Conservation (phyloP, 2,888 invertebrate genomes). For the Pammene fasciana region DNA sequence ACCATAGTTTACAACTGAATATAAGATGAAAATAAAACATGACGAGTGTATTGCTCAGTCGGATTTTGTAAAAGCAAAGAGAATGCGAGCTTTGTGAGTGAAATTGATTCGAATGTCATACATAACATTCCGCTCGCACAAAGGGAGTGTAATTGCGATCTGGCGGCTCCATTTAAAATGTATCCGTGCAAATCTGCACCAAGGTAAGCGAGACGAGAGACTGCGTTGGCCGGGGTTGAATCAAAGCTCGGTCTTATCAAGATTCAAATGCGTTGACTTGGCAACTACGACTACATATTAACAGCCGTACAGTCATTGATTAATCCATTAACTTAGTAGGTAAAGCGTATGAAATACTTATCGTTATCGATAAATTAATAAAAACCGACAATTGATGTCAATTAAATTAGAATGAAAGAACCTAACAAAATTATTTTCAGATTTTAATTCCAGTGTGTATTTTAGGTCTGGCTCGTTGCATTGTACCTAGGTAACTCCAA, state of each 20-base stretch:
- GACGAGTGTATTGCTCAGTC: conserved; percentile 65
- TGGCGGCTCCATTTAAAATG: conserved; percentile 79
- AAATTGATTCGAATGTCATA: conserved; percentile 81
- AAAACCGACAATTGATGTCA: neutral
- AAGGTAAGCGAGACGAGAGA: conserved; percentile 53
- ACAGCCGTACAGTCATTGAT: neutral
- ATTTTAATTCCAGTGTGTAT: conserved; percentile 25
- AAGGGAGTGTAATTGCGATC: conserved; percentile 81
- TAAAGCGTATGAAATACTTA: neutral
- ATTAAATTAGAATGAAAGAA: neutral
- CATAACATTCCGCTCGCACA: conserved; percentile 76
- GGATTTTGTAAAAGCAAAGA: conserved; percentile 75
- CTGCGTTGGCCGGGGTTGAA: conserved; percentile 44
- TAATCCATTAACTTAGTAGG: neutral
- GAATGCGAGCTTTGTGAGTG: conserved; percentile 75
- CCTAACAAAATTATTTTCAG: neutral
- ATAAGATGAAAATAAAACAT: conserved; percentile 7
- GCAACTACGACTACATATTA: neutral
- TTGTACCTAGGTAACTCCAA: conserved; percentile 30
- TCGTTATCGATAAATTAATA: neutral
- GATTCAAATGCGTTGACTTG: neutral
- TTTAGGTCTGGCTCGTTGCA: conserved; percentile 22
- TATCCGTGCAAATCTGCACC: conserved; percentile 75
- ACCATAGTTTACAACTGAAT: conserved; percentile 4
- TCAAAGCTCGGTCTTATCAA: conserved; percentile 44